Evolutionary conservation across 2,113 vertebrate species (phyloP), one percentile per base, ranked within the genome.

Genomic region (Thinocorus orbignyianus): DNA sequence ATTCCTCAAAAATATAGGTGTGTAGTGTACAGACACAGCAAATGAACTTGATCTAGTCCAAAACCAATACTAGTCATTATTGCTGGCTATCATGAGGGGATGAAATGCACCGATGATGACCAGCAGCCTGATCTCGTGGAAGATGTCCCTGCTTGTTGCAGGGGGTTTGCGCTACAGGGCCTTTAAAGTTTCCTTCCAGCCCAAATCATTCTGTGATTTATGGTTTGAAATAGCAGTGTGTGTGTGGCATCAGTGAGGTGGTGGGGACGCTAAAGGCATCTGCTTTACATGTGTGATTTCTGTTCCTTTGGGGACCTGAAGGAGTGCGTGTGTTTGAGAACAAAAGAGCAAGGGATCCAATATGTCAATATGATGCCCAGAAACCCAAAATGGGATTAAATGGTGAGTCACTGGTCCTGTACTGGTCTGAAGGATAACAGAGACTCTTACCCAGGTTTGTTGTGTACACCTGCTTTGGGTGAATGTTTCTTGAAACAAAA

Each of bases 221-320:
- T 30, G 18, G 19, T n/a, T 17, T 76, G 65, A 49, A 58, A 30
- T 44, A 39, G 66, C 44, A 86, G 3, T 11, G 7, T 5, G 9
- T 28, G 10, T 1, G 0, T 46, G 16, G 13, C 3, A 5, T 9
- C 49, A 30, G n/a, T 7, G 5, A 31, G 16, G 5, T 44, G 14
- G 30, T 10, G 16, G n/a, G 70, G 37, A 6, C 42, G 2, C n/a
- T 66, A 9, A 48, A 39, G 30, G 4, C 3, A 1, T 11, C 15
- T 85, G 15, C 62, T 72, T 37, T 46, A 25, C 39, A 23, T 15
- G 1, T 0, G 1, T 37, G 35, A 17, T 49, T 72, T 48, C 20
- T 44, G 7, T 42, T 80, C 23, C 8, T 51, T 69, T 65, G 41
- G 20, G 55, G 87, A 31, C 20, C 20, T 62, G 60, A 33, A 73